phyloP scores from a whole-genome alignment of 2,797 vertebrate species.

The Gadopsis bispinosus region DNA sequence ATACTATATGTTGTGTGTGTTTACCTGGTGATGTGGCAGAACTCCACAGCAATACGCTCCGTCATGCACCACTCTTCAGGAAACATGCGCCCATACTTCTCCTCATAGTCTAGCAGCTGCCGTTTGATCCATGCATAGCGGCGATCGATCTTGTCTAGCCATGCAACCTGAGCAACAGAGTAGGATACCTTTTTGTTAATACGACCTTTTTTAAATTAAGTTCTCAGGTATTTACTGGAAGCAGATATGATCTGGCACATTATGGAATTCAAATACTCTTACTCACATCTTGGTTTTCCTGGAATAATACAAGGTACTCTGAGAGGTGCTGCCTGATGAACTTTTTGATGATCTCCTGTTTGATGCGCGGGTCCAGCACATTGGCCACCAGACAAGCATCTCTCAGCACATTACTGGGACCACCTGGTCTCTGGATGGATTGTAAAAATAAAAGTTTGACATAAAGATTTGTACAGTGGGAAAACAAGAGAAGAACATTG shows the following conservation, averaged over 20 bases:
- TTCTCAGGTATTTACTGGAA: no score
- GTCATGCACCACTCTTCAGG: slow-evolving; percentile 97
- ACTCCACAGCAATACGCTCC: slow-evolving; percentile 96
- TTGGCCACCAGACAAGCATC: slow-evolving; percentile 97
- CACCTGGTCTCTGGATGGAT: slow-evolving; percentile 88
- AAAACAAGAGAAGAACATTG: neutral
- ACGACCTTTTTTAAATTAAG: neutral
- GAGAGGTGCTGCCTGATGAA: slow-evolving; percentile 98
- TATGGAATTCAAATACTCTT: neutral
- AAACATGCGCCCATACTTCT: slow-evolving; percentile 98
- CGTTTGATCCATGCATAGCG: slow-evolving; percentile 99
- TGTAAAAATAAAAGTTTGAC: neutral
- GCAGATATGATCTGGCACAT: neutral
- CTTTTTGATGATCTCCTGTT: slow-evolving; percentile 99
- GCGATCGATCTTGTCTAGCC: slow-evolving; percentile 97
- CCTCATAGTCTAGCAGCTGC: slow-evolving; percentile 97
- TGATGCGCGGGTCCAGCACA: slow-evolving; percentile 95
- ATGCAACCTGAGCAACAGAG: slow-evolving; percentile 87
- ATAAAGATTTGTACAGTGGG: neutral
- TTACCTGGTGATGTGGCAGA: slow-evolving; percentile 95
- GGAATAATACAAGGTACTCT: slow-evolving; percentile 97
- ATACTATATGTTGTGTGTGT: neutral
- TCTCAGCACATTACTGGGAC: slow-evolving; percentile 95
- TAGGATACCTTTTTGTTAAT: neutral
- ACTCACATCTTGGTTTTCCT: slow-evolving; percentile 99